These are phyloP conservation scores for Thamnophis elegans DNA, from an alignment of 2,797 vertebrate genomes.

Conservation along the genomic window DNA sequence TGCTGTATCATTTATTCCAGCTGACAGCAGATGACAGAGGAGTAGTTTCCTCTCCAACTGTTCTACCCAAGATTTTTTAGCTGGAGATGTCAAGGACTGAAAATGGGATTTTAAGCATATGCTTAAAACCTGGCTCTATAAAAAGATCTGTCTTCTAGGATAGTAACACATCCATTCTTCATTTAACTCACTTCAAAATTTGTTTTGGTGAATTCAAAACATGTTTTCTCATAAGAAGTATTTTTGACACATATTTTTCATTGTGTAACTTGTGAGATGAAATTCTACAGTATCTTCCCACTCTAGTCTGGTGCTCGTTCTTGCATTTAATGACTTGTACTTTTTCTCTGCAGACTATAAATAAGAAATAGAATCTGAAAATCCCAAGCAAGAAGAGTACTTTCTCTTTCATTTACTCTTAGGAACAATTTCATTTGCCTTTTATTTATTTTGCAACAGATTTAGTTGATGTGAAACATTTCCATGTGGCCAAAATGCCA, in stretches of 20 bases:
- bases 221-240: neutral
- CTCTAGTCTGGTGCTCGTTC: neutral
- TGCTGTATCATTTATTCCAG: neutral
- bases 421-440: slow-evolving; percentile 38
- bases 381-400: neutral
- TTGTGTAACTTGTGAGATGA: neutral
- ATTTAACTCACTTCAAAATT: slow-evolving; percentile 6
- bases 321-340: neutral
- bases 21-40: neutral
- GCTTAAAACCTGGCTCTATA: neutral
- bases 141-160: neutral
- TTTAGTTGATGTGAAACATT: slow-evolving; percentile 47
- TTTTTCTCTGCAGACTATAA: slow-evolving; percentile 9
- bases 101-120: neutral
- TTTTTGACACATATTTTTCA: neutral
- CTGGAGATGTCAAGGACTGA: neutral
- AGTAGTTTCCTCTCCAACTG: neutral
- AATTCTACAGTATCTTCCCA: neutral
- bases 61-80: neutral
- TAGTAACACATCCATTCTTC: neutral
- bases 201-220: neutral
- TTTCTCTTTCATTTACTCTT: slow-evolving; percentile 20
- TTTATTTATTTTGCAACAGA: slow-evolving; percentile 33
- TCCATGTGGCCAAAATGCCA: slow-evolving; percentile 42
- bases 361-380: slow-evolving; percentile 15